Evolutionary conservation across 1,140 invertebrate species (phyloP), one percentile per base, ranked within the genome.

Genomic region (Apis mellifera): DNA sequence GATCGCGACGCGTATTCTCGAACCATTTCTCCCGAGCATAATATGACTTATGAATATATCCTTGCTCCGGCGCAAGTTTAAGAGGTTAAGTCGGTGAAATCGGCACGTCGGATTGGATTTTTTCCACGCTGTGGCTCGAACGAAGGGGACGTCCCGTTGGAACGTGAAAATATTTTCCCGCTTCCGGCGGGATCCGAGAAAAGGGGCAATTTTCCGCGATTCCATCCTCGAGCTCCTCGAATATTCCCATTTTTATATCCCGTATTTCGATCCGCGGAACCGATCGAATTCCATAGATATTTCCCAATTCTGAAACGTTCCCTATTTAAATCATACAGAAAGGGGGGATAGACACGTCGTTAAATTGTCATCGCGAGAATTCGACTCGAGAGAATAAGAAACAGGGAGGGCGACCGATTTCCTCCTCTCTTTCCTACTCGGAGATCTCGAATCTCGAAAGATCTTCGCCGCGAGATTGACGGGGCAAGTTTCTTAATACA

Each of bases 31-130:
- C 62, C 50, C 23, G 8, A 32, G 23, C 62, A 11, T 21, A 60
- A 21, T 26, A 62, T 60, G 26, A 82, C 64, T 82, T 76, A 82
- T 60, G 55, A 89, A 89, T 85, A 88, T 84, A 42, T 42, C 32
- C 0, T 80, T 78, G 82, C 64, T 52, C n/a, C n/a, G 81, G 84
- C 60, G 72, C 86, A 85, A 70, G 87, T 87, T 84, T 80, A 84
- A 88, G 66, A 69, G 81, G 86, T 84, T 88, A 88, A 89, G 81
- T 75, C 78, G 50, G 50, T 74, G 81, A 82, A 86, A 89, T 88
- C 87, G 82, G 81, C 84, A 82, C 80, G 85, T 86, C 84, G 86
- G 86, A 89, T 88, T 88, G 87, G 82, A 89, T 88, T 86, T 88
- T 88, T 89, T 89, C 84, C 84, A 77, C 84, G 78, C 57, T 70